Evolutionary conservation across 1,140 invertebrate species (phyloP).

Genomic region (Drosophila murphyi): DNA sequence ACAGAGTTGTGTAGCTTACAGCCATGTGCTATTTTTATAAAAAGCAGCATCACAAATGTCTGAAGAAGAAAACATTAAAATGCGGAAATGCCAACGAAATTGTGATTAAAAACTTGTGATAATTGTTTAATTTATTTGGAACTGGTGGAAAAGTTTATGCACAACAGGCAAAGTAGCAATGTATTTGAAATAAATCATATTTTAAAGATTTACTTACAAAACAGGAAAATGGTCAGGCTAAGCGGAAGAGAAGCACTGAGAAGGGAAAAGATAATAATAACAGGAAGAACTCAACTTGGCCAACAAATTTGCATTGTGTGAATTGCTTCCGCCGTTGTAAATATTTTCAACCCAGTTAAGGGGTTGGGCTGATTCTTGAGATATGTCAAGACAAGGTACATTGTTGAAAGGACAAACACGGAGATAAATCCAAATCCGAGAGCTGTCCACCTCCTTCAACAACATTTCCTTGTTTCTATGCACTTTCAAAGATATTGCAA

Average conservation of each 20-base stretch:
- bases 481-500: not conserved
- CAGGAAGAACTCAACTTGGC: constrained; percentile 43
- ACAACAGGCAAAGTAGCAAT: constrained; percentile 15
- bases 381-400: constrained; percentile 20
- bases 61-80: constrained; percentile 9
- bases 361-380: constrained; percentile 12
- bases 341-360: constrained; percentile 22
- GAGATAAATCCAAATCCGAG: not conserved
- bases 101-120: constrained; percentile 10
- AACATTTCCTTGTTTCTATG: constrained; percentile 3
- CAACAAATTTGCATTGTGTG: constrained; percentile 66
- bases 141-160: constrained; percentile 18
- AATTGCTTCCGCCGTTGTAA: constrained; percentile 62
- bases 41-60: constrained; percentile 16
- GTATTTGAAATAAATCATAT: constrained; percentile 34
- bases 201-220: constrained; percentile 30
- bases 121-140: constrained; percentile 17
- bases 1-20: constrained; percentile 28
- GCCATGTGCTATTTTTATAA: constrained; percentile 30
- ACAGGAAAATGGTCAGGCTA: constrained; percentile 8
- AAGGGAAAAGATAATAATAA: constrained; percentile 3
- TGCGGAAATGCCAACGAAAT: not conserved
- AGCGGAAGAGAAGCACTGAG: not conserved
- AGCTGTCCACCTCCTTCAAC: not conserved
- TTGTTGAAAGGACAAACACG: not conserved